These are phyloP conservation scores for Gallinago stenura DNA, from an alignment of 2,797 vertebrate genomes.

Conservation along the genomic window DNA sequence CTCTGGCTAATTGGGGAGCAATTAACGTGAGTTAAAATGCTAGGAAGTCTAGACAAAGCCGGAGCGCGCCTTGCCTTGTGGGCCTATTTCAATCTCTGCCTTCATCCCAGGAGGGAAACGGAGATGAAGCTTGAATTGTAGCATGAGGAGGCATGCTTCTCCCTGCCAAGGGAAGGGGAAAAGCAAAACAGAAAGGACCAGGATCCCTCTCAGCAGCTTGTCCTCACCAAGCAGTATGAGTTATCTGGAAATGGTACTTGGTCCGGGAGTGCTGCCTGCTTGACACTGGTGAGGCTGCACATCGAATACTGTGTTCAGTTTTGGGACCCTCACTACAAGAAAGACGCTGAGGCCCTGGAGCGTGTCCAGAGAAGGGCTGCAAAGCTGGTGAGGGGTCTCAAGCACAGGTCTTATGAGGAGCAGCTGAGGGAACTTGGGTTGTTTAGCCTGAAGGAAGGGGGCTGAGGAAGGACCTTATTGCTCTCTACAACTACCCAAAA, in stretches of 20 bases:
- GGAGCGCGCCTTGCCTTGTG: neutral
- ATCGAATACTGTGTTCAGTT: neutral
- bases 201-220: accelerated
- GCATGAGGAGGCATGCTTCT: accelerated
- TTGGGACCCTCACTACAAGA: neutral
- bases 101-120: neutral
- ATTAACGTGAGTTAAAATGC: conserved; percentile 37
- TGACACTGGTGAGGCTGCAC: neutral
- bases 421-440: neutral
- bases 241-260: neutral
- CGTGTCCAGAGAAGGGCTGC: neutral
- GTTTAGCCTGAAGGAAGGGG: neutral
- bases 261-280: accelerated
- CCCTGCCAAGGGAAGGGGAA: neutral
- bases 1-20: conserved; percentile 59
- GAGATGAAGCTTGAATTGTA: neutral
- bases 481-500: neutral
- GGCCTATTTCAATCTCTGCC: neutral
- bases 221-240: neutral
- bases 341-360: neutral
- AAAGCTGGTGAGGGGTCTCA: neutral
- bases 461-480: neutral
- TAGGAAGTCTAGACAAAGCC: conserved; percentile 27
- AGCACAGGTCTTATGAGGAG: neutral
- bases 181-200: neutral